Evolutionary conservation across 2,113 vertebrate species (phyloP).

Genomic region (Elaphurus davidianus): DNA sequence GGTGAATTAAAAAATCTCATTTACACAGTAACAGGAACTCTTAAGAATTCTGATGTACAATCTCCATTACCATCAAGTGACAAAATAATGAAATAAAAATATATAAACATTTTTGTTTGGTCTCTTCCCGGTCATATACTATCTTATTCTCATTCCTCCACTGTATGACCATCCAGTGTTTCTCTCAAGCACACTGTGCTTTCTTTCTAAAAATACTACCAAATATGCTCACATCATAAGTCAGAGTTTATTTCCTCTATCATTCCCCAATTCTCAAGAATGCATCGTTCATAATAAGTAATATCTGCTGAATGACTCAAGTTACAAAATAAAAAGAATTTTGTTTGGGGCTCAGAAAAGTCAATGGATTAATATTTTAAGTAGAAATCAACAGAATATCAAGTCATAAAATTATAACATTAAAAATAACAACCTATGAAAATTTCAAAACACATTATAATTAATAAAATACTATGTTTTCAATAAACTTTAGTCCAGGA

Average conservation of each 20-base stretch:
- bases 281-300: neutral
- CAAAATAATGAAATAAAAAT: conserved; percentile 10
- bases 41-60: neutral
- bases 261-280: neutral
- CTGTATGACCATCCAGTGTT: neutral
- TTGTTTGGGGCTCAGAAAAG: conserved; percentile 11
- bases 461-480: neutral
- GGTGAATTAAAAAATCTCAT: neutral
- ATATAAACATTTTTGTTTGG: neutral
- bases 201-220: conserved; percentile 27
- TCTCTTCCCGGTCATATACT: neutral
- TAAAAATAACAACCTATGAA: neutral
- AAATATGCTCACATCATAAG: neutral
- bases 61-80: neutral
- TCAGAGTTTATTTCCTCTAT: conserved; percentile 9
- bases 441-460: conserved; percentile 3
- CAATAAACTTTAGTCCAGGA: neutral
- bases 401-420: neutral
- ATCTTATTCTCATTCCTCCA: neutral
- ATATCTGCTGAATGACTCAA: neutral
- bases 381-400: neutral
- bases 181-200: neutral
- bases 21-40: neutral
- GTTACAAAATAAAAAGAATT: neutral
- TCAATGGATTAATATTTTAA: neutral